phyloP scores from a whole-genome alignment of 2,888 invertebrate species.

The Onthophagus sagittarius region DNA sequence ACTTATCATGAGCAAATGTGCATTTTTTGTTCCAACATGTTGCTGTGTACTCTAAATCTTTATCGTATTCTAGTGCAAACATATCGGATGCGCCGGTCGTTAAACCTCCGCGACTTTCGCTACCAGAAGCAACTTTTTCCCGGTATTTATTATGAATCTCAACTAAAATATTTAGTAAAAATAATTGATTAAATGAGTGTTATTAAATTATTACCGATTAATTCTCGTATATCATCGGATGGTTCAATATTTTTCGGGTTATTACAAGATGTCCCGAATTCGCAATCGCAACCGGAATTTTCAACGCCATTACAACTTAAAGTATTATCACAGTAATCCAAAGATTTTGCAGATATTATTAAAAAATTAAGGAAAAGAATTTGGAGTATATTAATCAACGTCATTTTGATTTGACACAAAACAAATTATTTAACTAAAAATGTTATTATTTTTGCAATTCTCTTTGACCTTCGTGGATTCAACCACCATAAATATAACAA shows the following conservation, averaged over 20 bases:
- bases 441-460: too few relatives aligned
- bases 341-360: too few relatives aligned
- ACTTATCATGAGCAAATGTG: conserved; percentile 9
- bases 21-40: conserved; percentile 16
- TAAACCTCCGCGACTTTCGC: conserved; percentile 11
- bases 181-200: background rate
- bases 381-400: too few relatives aligned
- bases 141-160: conserved; percentile 11
- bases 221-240: background rate
- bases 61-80: conserved; percentile 14
- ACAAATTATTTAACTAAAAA: too few relatives aligned
- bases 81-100: conserved; percentile 11
- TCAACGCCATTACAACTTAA: too few relatives aligned
- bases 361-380: too few relatives aligned
- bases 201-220: background rate
- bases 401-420: too few relatives aligned
- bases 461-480: background rate
- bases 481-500: background rate
- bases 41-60: conserved; percentile 12
- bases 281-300: background rate
- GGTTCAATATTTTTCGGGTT: background rate
- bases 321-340: too few relatives aligned
- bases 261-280: background rate
- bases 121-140: conserved; percentile 13
- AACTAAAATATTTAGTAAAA: background rate